These are phyloP conservation scores for Caenorhabditis sp. DNA, from an alignment of 2,888 invertebrate genomes.

Conservation along the genomic window DNA sequence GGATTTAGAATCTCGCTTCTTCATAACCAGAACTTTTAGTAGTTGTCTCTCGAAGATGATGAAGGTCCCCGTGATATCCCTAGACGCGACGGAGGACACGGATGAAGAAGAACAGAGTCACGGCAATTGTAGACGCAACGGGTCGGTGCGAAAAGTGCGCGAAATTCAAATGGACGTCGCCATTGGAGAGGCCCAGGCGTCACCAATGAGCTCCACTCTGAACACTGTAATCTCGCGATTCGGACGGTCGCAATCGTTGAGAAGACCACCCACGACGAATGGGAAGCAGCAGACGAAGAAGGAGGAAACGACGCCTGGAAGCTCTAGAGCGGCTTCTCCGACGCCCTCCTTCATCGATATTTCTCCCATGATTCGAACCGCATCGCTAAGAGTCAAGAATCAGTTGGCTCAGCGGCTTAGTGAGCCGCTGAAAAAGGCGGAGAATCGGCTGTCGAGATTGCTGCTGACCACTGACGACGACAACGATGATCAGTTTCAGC, in stretches of 20 bases:
- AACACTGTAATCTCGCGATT: constrained; percentile 49
- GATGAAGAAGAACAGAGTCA: constrained; percentile 50
- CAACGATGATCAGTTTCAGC: constrained; percentile 62
- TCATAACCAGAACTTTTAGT: not conserved
- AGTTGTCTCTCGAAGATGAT: constrained; percentile 23
- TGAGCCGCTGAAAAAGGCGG: constrained; percentile 73
- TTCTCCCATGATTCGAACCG: constrained; percentile 67
- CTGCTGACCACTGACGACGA: constrained; percentile 27
- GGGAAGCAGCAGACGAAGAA: not conserved
- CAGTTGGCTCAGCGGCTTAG: constrained; percentile 68
- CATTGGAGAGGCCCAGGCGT: constrained; percentile 10
- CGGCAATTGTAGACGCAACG: constrained; percentile 20
- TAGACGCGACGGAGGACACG: constrained; percentile 48
- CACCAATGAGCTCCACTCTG: constrained; percentile 39
- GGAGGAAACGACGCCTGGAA: constrained; percentile 13
- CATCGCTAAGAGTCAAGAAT: constrained; percentile 69
- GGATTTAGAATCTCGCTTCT: too few species aligned
- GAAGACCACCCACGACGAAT: constrained; percentile 41
- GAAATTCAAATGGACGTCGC: constrained; percentile 44
- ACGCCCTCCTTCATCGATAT: constrained; percentile 64
- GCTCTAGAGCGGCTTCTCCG: constrained; percentile 38
- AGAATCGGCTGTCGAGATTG: constrained; percentile 46
- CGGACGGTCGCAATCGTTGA: constrained; percentile 60
- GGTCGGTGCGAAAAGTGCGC: constrained; percentile 58
- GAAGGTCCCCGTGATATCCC: constrained; percentile 62